phyloP scores from a whole-genome alignment of 2,888 invertebrate genomes.

The Pristionchus entomophagus region DNA sequence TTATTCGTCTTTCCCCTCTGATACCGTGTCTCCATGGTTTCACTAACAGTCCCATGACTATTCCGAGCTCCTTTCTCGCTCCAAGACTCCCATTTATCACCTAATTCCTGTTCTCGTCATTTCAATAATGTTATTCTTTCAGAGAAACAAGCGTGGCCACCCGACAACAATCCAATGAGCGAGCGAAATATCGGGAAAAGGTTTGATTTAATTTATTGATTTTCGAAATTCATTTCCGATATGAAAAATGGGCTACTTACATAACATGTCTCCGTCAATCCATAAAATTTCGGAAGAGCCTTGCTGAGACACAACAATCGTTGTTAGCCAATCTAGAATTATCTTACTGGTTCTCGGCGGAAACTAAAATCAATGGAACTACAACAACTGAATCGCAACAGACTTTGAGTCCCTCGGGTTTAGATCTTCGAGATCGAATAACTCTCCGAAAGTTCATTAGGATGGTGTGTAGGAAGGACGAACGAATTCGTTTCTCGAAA shows the following conservation, averaged over 20 bases:
- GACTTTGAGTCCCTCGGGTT: too few species aligned
- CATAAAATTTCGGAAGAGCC: too few species aligned
- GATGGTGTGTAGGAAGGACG: too few species aligned
- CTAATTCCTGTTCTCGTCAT: neutral
- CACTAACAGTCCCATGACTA: neutral
- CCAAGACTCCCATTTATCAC: neutral
- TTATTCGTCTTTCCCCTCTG: neutral
- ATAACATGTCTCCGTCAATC: too few species aligned
- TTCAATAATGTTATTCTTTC: neutral
- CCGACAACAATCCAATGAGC: conserved; percentile 59
- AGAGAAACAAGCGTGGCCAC: conserved; percentile 31
- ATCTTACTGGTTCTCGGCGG: too few species aligned
- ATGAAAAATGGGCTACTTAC: neutral
- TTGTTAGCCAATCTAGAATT: too few species aligned
- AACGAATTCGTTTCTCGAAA: too few species aligned
- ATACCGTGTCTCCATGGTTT: neutral
- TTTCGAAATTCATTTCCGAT: conserved; percentile 43
- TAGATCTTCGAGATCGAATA: too few species aligned
- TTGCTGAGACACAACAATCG: too few species aligned
- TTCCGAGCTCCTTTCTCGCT: neutral
- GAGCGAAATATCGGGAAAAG: conserved; percentile 54
- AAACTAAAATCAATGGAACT: too few species aligned
- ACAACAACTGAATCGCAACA: too few species aligned
- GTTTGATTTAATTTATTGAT: conserved; percentile 48
- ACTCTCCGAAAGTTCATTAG: too few species aligned